A percentile compares a stretch with the other conserved stretches of the same genome.
Conservation (phyloP, 2,797 vertebrate species). For the Aeoliscus strigatus region DNA sequence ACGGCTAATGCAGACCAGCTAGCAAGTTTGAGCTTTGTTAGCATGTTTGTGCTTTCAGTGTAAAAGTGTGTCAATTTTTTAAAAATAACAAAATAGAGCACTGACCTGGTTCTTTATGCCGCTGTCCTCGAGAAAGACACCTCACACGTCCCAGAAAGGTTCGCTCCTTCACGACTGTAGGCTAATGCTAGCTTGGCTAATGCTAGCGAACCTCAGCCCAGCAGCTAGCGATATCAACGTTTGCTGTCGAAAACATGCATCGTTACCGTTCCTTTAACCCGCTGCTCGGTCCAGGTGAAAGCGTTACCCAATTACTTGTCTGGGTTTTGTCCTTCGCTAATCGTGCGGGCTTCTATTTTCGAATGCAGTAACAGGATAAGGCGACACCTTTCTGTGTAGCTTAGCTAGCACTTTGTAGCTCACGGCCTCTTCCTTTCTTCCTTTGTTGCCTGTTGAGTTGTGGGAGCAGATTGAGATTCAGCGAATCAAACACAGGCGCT, state of each 20-base stretch:
- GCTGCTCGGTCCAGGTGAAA: conserved; percentile 2
- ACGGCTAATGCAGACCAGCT: conserved; percentile 25
- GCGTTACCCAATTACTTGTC: background rate
- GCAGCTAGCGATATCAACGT: conserved; percentile 52
- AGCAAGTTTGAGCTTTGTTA: conserved; percentile 25
- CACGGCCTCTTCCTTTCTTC: conserved; percentile 72
- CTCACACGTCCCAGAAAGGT: conserved; percentile 17
- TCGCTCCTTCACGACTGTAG: conserved; percentile 33
- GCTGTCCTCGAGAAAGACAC: background rate
- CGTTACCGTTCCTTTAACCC: conserved; percentile 25
- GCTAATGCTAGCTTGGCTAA: conserved; percentile 56
- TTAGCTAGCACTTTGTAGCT: conserved; percentile 63
- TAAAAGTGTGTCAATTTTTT: background rate
- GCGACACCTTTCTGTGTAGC: conserved; percentile 39
- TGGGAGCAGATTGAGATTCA: conserved; percentile 63
- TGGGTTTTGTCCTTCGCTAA: conserved; percentile 10
- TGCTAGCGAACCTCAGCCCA: conserved; percentile 30
- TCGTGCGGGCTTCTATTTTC: background rate
- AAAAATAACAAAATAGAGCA: background rate
- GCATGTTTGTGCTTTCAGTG: conserved; percentile 21
- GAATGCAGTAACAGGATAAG: conserved; percentile 22
- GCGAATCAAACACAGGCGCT: conserved; percentile 43
- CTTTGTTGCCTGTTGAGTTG: conserved; percentile 82
- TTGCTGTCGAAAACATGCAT: conserved; percentile 42
- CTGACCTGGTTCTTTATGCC: conserved; percentile 22